Conservation (phyloP, 1,140 invertebrate species). For the Aphelinus atriplicis region DNA sequence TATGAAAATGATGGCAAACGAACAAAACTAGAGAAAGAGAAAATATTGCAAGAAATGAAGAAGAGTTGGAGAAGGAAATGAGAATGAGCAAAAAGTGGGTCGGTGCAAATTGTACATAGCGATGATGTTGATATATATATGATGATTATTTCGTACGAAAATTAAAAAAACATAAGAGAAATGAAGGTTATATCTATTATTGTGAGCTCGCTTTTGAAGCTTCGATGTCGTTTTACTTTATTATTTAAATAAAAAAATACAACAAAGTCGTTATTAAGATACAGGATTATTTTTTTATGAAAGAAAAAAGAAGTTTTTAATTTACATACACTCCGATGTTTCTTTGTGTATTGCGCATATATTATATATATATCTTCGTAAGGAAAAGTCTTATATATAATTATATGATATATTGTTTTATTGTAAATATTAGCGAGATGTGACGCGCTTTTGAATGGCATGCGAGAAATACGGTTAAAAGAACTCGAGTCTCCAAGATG, state of each 20-base stretch:
- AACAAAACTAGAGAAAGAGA: conserved; percentile 27
- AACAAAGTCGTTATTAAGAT: conserved; percentile 35
- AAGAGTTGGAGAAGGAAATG: conserved; percentile 1
- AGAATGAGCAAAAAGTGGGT: conserved; percentile 26
- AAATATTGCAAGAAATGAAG: conserved; percentile 27
- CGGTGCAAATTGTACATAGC: conserved; percentile 42
- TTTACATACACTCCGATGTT: conserved; percentile 24
- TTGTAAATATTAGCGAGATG: conserved; percentile 38
- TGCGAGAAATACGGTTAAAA: conserved; percentile 23
- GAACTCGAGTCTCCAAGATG: conserved; percentile 3
- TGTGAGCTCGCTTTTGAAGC: conserved; percentile 40
- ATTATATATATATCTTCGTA: neutral
- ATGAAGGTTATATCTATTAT: conserved; percentile 40
- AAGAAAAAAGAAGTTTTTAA: conserved; percentile 24
- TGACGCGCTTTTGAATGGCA: conserved; percentile 30
- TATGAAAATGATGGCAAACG: conserved; percentile 25
- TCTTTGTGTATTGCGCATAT: conserved; percentile 21
- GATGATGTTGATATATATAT: conserved; percentile 41
- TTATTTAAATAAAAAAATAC: conserved; percentile 32
- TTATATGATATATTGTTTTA: conserved; percentile 15
- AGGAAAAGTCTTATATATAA: neutral
- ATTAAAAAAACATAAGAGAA: conserved; percentile 32
- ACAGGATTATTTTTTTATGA: conserved; percentile 39
- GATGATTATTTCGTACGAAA: conserved; percentile 38
- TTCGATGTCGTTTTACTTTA: conserved; percentile 37